Evolutionary conservation across 2,113 vertebrate genomes (phyloP), one percentile per base, ranked within the genome.

Genomic region (Myotis lucifugus): DNA sequence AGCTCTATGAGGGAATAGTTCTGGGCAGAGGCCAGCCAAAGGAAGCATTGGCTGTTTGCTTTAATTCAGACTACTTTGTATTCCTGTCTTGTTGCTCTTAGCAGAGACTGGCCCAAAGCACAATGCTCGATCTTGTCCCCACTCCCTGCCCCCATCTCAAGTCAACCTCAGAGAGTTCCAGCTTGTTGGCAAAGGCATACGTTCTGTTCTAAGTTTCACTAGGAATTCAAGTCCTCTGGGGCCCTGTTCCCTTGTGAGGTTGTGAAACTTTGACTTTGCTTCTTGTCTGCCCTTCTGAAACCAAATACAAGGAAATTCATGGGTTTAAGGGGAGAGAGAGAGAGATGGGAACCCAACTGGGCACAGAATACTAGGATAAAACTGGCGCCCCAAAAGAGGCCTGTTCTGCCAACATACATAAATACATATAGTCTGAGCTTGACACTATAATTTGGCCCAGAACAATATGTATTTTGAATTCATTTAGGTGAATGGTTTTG

Each of bases 121-220:
- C 96, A 46, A 81, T 96, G 95, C 97, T 96, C 37, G 74, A 96
- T 97, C 96, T 96, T 95, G 95, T 97, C 96, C 97, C 83, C 37
- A 66, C 86, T 97, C 96, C 95, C 97, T 93, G 94, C 96, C 94
- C 90, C 96, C 48, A 5, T 61, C 73, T 67, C 97, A 95, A 21
- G 95, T 94, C 94, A 94, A 7, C 95, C 94, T 93, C 91, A 94
- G 97, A 96, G 95, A 96, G 95, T 95, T 96, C 95, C 95, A 97
- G 93, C 84, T 90, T 69, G 42, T 93, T 98, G 97, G 97, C 97
- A 98, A 97, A 95, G 95, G 95, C 96, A 91, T 84, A 85, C 56
- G 64, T 88, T 96, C 83, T 96, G n/a, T 94, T 90, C 94, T 79
- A 95, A 85, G 76, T 97, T 98, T 98, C 85, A 67, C 92, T 93